These are phyloP conservation scores for Silurus aristotelis DNA, from an alignment of 2,797 vertebrate species.

Conservation along the genomic window DNA sequence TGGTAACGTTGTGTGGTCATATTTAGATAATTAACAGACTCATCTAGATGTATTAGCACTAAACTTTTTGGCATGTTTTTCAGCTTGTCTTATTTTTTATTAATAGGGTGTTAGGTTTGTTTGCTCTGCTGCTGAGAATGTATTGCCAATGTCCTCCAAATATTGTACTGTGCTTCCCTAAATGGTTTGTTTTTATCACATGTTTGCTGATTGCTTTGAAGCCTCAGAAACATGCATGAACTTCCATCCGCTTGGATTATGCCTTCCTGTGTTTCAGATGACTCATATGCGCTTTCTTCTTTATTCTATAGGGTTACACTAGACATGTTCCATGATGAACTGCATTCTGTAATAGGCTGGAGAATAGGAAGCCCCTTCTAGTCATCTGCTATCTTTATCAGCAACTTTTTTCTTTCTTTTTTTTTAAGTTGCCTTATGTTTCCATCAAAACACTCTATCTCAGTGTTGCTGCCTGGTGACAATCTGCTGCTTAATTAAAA, in stretches of 20 bases:
- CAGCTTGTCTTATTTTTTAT: background rate
- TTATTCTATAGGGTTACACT: background rate
- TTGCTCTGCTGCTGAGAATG: slow-evolving; percentile 21
- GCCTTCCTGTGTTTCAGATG: background rate
- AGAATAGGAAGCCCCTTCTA: background rate
- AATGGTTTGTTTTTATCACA: background rate
- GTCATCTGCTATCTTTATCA: slow-evolving; percentile 7
- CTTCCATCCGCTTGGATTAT: background rate
- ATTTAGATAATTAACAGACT: slow-evolving; percentile 1
- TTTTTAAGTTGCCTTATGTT: background rate
- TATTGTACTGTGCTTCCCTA: slow-evolving; percentile 19
- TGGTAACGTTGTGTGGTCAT: background rate
- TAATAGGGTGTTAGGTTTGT: slow-evolving; percentile 3
- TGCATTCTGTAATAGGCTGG: background rate
- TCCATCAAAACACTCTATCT: background rate
- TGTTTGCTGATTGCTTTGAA: background rate
- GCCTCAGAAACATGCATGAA: background rate
- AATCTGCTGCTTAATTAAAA: slow-evolving; percentile 7
- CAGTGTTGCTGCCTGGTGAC: background rate
- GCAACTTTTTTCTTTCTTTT: background rate
- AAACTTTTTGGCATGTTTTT: slow-evolving; percentile 11
- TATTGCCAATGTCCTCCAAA: background rate
- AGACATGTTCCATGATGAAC: background rate
- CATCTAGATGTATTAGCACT: background rate
- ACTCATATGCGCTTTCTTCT: background rate